Base-by-base conservation (phyloP, 2,888 invertebrate genomes). In the Chalcosyrphus nemorum region DNA sequence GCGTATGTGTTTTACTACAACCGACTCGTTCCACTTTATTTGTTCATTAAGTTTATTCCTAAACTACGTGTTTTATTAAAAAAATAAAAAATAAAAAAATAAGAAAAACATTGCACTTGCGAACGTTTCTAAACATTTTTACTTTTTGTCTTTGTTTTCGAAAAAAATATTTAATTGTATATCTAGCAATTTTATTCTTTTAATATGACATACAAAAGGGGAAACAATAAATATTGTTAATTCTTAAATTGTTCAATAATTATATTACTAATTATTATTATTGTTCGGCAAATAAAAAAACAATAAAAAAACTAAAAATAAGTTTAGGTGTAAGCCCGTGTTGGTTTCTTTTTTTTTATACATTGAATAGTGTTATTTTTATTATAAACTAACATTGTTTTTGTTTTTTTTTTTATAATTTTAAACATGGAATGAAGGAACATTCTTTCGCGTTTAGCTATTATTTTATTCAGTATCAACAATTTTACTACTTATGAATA, bases 361-460 rank as follows among this genome's bases (percentile, higher is more conserved):
- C 68, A 61, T 70, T 61, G 6, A 54, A 66, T 66, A 82, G 59
- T 66, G 59, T 65, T 65, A 57, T 27, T 76, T 9, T 32, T 63
- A 38, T 43, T 65, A 47, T n/a, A n/a, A n/a, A n/a, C 47, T 77
- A 35, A 43, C 32, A n/a, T n/a, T n/a, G n/a, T n/a, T n/a, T n/a
- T n/a, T n/a, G 61, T 70, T 76, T 63, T 65, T 38, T 45, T 54
- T 61, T 56, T 24, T 38, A 63, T 81, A 70, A 65, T 75, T 80
- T 84, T 84, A 63, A 84, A 80, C 74, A 84, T 84, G 84, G 84
- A 84, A 84, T 84, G 84, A 80, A 84, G 84, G 84, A 84, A 84
- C 84, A 84, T 84, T 84, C 84, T 80, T 84, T 84, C 38, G 56
- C 52, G 68, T 74, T 74, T 74, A 15, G 45, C 66, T 80, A 72